Evolutionary conservation across 2,888 invertebrate species (phyloP).

Genomic region (Stenotaenia linearis): DNA sequence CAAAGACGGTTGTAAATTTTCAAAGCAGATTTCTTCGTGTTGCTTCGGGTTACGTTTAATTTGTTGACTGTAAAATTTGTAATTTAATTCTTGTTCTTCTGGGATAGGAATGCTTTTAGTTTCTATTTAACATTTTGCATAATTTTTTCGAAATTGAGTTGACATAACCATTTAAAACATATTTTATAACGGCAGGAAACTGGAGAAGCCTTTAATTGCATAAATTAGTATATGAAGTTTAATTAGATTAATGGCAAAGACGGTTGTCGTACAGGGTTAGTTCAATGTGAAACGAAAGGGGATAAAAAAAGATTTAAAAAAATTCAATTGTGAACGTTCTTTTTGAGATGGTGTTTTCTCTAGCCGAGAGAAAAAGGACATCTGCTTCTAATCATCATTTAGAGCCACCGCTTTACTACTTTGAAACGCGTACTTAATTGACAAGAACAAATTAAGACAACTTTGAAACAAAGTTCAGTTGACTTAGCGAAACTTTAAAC

Average conservation of each 20-base stretch:
- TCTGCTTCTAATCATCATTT: constrained; percentile 15
- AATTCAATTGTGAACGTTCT: background rate
- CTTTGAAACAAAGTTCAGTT: background rate
- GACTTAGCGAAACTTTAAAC: background rate
- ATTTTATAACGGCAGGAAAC: background rate
- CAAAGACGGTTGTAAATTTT: background rate
- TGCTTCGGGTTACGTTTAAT: background rate
- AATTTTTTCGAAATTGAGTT: background rate
- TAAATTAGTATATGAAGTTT: background rate
- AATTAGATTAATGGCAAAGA: constrained; percentile 12
- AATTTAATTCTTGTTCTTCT: background rate
- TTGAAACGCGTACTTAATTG: background rate
- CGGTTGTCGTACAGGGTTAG: background rate
- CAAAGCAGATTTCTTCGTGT: background rate
- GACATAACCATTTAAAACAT: background rate
- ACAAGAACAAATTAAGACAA: constrained; percentile 17
- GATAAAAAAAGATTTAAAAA: background rate
- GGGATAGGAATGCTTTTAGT: background rate
- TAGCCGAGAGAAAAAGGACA: constrained; percentile 1
- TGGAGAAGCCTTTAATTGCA: background rate
- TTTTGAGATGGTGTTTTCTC: constrained; percentile 11
- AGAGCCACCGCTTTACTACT: constrained; percentile 1
- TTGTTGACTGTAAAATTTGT: background rate
- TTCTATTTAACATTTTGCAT: background rate
- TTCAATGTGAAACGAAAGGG: background rate